phyloP scores from a whole-genome alignment of 1,140 invertebrate species.

The Macrobrachium nipponense region DNA sequence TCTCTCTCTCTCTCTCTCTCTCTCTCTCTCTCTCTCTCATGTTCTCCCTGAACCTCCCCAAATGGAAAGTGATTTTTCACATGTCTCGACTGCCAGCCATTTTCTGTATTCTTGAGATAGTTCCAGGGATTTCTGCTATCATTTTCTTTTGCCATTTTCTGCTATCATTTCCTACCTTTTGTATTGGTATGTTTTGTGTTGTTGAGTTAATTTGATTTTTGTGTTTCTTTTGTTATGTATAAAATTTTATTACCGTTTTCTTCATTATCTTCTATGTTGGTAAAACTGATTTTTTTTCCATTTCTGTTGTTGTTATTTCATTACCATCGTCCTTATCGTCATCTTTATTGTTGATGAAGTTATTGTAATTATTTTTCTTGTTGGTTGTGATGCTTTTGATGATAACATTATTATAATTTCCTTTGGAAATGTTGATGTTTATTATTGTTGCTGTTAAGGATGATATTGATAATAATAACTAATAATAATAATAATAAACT shows the following conservation, averaged over 20 bases:
- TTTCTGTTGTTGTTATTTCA: neutral
- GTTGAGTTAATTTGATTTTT: too few relatives aligned
- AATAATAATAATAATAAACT: too few relatives aligned
- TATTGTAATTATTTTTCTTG: neutral
- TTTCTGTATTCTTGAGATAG: slow-evolving; percentile 7
- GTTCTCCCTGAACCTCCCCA: neutral
- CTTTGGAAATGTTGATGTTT: too few relatives aligned
- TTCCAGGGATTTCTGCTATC: slow-evolving; percentile 12
- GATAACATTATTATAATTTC: too few relatives aligned
- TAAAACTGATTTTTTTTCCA: too few relatives aligned
- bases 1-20: neutral
- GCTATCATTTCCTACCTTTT: neutral
- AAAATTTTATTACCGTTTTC: too few relatives aligned
- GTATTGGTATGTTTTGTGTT: neutral
- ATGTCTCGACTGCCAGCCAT: neutral
- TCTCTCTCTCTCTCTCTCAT: neutral
- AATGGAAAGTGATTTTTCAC: neutral
- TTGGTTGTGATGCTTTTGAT: too few relatives aligned
- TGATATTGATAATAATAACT: too few relatives aligned
- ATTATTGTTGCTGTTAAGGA: too few relatives aligned
- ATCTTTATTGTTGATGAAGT: neutral
- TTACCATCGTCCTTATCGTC: too few relatives aligned
- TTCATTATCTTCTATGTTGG: too few relatives aligned
- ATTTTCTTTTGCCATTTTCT: neutral
- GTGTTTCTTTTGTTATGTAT: too few relatives aligned